Evolutionary conservation across 2,113 vertebrate species (phyloP), one percentile per base, ranked within the genome.

Genomic region (Leptobrachium leishanense): DNA sequence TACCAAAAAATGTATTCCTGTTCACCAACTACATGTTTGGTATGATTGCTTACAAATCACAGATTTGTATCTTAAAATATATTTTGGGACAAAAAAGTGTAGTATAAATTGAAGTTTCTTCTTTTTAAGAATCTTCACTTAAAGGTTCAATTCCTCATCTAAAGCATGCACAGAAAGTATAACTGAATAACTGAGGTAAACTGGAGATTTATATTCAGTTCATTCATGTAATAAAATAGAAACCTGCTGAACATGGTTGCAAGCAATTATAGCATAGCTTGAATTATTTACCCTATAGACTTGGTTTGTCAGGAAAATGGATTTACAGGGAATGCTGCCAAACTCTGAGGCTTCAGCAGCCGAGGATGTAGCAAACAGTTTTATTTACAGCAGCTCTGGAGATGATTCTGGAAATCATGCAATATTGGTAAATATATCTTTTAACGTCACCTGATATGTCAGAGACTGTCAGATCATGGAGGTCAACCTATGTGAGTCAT

Each of bases 241-340:
- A 59, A 11, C 55, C 55, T 59, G 55, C 10, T 59, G 55, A 59
- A 59, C 55, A 59, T 59, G 55, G 55, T 59, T 59, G 55, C 55
- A 59, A 59, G 13, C 55, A 59, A 59, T 59, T 59, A 59, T 59
- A 59, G 10, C 55, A 13, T 59, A 59, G 55, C 55, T 59, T 59
- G 10, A 59, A 59, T 59, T 13, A 59, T 59, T 59, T 59, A 59
- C 13, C 10, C 55, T 15, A 59, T 59, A 59, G 55, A 59, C 55
- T 12, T 59, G 13, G 11, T 59, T 59, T 59, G 55, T 59, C 55
- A 2, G 55, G 55, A 59, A 59, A 59, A 59, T 59, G 13, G 55
- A 59, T 59, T 59, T 59, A 59, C 55, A 59, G 55, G 55, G 55
- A 59, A 59, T 59, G 55, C 10, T 59, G 55, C 55, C 55, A 59